These are phyloP conservation scores for Ostrea edulis DNA, from an alignment of 1,140 invertebrate species.

Conservation along the genomic window DNA sequence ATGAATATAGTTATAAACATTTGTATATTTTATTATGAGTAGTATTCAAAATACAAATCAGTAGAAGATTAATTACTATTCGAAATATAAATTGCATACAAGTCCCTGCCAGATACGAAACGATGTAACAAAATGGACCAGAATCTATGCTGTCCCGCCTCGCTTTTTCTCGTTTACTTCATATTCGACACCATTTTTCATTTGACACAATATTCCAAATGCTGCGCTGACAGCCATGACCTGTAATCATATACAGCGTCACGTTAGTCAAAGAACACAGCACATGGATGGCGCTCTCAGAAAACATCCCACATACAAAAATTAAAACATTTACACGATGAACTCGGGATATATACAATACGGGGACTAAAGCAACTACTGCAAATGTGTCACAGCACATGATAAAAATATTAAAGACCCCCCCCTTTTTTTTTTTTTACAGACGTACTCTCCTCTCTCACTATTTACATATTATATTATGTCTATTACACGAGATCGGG, in stretches of 20 bases:
- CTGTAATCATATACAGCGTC: constrained; percentile 15
- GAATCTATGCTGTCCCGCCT: background rate
- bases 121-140: background rate
- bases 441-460: no score
- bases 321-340: background rate
- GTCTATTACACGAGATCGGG: constrained; percentile 14
- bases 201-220: constrained; percentile 11
- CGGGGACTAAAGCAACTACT: constrained; percentile 38
- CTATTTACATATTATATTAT: constrained; percentile 21
- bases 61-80: background rate
- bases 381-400: no score
- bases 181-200: constrained; percentile 37
- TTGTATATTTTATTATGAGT: background rate
- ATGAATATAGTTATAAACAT: background rate
- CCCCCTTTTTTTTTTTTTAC: no score
- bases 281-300: background rate
- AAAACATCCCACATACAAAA: background rate
- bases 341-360: background rate
- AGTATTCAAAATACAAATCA: background rate
- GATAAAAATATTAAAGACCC: no score
- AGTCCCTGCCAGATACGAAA: background rate
- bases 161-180: constrained; percentile 27
- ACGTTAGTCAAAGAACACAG: background rate
- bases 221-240: constrained; percentile 17
- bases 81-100: constrained; percentile 7